These are phyloP conservation scores for Caenorhabditis zanzibari DNA, from an alignment of 2,888 invertebrate species.

Conservation along the genomic window DNA sequence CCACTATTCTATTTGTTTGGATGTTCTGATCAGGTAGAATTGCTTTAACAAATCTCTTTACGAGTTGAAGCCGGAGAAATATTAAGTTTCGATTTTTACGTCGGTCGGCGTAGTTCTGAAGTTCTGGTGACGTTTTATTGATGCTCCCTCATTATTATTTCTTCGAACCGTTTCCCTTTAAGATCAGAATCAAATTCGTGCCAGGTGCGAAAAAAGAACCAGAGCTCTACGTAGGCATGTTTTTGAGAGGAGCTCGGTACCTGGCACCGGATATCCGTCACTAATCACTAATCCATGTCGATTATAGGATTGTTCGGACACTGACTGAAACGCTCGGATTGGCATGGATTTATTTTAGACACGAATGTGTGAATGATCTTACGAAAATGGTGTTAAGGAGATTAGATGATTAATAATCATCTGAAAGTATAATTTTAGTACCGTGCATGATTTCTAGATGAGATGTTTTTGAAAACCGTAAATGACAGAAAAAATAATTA, in stretches of 20 bases:
- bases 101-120: slow-evolving; percentile 2
- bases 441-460: neutral
- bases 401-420: neutral
- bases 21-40: slow-evolving; percentile 6
- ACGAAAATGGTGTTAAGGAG: slow-evolving; percentile 13
- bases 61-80: neutral
- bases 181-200: neutral
- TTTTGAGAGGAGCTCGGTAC: slow-evolving; percentile 2
- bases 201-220: neutral
- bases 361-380: neutral
- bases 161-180: no score
- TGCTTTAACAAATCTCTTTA: neutral
- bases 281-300: slow-evolving; percentile 19
- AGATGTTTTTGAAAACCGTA: neutral
- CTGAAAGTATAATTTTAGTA: neutral
- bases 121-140: neutral
- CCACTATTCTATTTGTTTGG: slow-evolving; percentile 10
- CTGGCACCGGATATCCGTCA: slow-evolving; percentile 50
- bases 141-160: neutral
- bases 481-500: neutral
- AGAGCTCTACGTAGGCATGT: slow-evolving; percentile 13
- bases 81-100: no score
- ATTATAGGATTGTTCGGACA: slow-evolving; percentile 10
- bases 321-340: neutral
- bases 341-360: slow-evolving; percentile 10